These are phyloP conservation scores for Chloroceryle amazona DNA, from an alignment of 2,797 vertebrate genomes.

Conservation along the genomic window DNA sequence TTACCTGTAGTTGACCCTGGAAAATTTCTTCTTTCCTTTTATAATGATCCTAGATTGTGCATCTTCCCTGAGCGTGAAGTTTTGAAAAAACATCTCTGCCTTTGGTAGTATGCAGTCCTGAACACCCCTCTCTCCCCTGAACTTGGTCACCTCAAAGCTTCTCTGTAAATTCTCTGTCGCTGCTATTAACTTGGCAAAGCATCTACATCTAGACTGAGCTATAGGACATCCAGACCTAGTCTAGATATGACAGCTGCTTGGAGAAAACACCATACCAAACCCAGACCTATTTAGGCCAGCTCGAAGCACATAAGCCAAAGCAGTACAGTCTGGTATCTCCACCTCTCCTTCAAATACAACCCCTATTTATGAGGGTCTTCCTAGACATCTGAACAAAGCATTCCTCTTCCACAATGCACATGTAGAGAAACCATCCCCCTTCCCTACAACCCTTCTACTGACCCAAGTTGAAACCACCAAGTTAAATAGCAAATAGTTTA, in stretches of 20 bases:
- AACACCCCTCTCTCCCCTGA: not conserved
- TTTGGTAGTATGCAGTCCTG: not conserved
- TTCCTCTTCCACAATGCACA: not conserved
- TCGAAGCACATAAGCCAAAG: not conserved
- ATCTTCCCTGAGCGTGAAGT: not conserved
- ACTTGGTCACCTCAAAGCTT: not conserved
- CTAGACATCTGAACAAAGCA: not conserved
- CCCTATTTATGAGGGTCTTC: not conserved
- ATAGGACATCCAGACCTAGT: not conserved
- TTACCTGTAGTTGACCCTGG: not conserved
- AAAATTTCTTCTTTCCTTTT: not conserved
- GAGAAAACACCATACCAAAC: not conserved
- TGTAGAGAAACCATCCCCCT: not conserved
- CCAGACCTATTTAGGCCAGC: not conserved
- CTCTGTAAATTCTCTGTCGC: not conserved
- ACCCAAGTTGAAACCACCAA: not conserved
- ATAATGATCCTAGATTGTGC: not conserved
- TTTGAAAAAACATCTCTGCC: not conserved
- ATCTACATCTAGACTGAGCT: not conserved
- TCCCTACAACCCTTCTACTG: not conserved
- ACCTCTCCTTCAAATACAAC: not conserved
- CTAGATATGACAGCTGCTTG: not conserved
- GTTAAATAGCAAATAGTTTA: not conserved
- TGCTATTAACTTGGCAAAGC: not conserved
- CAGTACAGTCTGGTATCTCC: not conserved